Evolutionary conservation across 1,140 invertebrate genomes (phyloP), one percentile per base, ranked within the genome.

Genomic region (Aphis craccivora): DNA sequence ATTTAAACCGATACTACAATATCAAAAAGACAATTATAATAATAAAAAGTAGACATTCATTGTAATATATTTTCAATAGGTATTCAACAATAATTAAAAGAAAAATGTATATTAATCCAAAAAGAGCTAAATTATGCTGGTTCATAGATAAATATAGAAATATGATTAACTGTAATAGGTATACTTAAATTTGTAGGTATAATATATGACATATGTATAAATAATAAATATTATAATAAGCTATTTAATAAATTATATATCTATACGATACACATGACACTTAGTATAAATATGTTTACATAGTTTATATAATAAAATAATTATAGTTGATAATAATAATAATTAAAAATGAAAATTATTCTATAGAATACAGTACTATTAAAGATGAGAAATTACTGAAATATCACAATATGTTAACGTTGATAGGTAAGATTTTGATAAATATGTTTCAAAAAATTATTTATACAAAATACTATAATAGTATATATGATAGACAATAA

Each of bases 321-420:
- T 30, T 67, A n/a, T 67, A 67, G 25, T 67, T 67, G 30, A n/a
- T 30, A 67, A 67, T 67, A 67, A 67, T 67, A 67, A 67, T 67
- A 67, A 67, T 14, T 14, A 30, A 67, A n/a, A 30, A 67, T 67
- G 30, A 0, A 67, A 67, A 67, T n/a, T 60, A 60, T 60, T 60
- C 55, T 30, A 60, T 60, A 60, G 4, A 30, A 4, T 67, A 60
- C 55, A 67, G 30, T 8, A 67, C 60, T 67, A 67, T 60, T 67
- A 67, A 67, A 67, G 30, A 30, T 67, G 30, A 67, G 43, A 84
- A 45, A 37, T 86, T 14, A 86, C 25, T 86, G 35, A 91, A 43
- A 76, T 76, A 91, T 91, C 90, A 91, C 90, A 91, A 43, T 91
- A 76, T 45, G 53, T 91, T 91, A 40, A 91, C 90, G 22, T 18